Evolutionary conservation across 35 echinoderm and acorn worm genomes (phyloP).

Genomic region (Ophiothrix spiculata): DNA sequence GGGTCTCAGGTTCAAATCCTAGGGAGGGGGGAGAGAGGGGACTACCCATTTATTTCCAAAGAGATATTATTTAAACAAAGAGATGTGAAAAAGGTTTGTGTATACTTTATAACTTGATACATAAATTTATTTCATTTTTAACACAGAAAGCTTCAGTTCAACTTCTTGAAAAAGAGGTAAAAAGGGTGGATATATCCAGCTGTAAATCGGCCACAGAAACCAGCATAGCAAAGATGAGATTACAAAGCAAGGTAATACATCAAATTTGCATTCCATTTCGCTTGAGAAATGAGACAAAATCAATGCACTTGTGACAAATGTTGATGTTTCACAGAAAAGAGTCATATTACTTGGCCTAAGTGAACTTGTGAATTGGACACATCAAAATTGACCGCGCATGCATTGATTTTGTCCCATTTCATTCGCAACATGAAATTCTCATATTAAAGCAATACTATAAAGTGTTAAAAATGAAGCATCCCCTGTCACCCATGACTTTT

Average conservation of each 20-base stretch:
- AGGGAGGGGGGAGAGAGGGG: background rate
- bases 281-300: background rate
- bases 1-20: background rate
- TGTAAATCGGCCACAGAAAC: slow-evolving; percentile 13
- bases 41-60: background rate
- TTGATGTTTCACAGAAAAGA: no score
- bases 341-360: no score
- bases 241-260: slow-evolving; percentile 13
- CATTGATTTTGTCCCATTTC: background rate
- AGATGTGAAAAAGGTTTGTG: background rate
- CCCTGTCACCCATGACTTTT: no score
- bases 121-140: background rate
- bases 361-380: background rate
- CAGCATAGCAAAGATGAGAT: slow-evolving; percentile 7
- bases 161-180: slow-evolving; percentile 37
- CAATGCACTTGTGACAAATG: background rate
- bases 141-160: slow-evolving; percentile 35
- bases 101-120: background rate
- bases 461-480: no score
- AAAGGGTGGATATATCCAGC: background rate
- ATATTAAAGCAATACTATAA: no score
- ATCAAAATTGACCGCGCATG: background rate
- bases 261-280: background rate
- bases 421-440: background rate
- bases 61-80: background rate